These are phyloP conservation scores for Masticophis lateralis DNA, from an alignment of 2,797 vertebrate species.

Conservation along the genomic window DNA sequence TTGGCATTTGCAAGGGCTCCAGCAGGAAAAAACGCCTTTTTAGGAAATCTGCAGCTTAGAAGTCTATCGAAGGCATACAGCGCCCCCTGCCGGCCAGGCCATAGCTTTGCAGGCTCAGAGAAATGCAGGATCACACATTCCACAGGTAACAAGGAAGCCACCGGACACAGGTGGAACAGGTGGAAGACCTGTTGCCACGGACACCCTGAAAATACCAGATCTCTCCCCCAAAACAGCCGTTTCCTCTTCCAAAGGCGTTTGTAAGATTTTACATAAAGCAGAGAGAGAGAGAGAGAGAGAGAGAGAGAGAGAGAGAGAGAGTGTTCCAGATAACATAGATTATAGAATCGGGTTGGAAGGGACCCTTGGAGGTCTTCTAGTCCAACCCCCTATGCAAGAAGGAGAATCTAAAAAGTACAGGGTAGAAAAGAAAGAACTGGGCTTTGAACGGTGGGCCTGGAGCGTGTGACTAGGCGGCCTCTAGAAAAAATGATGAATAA, in stretches of 20 bases:
- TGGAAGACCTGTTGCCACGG: background rate
- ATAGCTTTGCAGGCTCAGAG: background rate
- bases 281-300: too few species aligned
- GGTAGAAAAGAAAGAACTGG: too few species aligned
- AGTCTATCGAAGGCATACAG: background rate
- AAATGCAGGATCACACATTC: background rate
- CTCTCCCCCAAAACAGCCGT: background rate
- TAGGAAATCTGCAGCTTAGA: background rate
- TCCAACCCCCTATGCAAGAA: too few species aligned
- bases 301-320: too few species aligned
- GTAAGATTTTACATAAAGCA: too few species aligned
- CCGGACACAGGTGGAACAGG: background rate
- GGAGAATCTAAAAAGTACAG: too few species aligned
- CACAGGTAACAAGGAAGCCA: background rate
- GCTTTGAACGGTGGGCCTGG: too few species aligned
- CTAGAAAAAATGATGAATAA: too few species aligned
- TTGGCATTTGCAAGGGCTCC: background rate
- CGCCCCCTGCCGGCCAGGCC: background rate
- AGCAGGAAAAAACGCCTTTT: fast-evolving
- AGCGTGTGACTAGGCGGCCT: too few species aligned
- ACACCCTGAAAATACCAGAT: background rate
- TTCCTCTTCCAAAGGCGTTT: background rate
- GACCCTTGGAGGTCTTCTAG: too few species aligned
- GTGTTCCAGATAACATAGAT: too few species aligned
- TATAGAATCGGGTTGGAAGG: too few species aligned